These are phyloP conservation scores for Andricus grossulariae DNA, from an alignment of 1,140 invertebrate genomes.

Conservation along the genomic window DNA sequence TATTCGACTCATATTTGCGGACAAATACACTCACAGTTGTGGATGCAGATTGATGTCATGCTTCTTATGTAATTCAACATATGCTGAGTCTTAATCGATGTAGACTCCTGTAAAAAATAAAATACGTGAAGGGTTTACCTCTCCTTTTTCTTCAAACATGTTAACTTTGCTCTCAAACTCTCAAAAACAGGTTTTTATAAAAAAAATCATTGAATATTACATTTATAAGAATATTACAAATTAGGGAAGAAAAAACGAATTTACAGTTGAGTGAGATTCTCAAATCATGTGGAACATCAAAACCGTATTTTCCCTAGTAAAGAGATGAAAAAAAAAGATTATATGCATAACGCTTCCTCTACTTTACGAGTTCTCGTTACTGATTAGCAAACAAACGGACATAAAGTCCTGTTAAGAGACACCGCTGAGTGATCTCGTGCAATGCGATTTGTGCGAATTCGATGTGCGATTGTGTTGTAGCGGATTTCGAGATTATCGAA, in stretches of 20 bases:
- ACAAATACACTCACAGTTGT: slow-evolving; percentile 17
- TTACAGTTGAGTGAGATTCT: neutral
- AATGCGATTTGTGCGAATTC: neutral
- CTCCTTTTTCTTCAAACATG: neutral
- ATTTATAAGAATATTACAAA: neutral
- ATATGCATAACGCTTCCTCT: neutral
- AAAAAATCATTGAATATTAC: neutral
- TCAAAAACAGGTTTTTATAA: slow-evolving; percentile 11
- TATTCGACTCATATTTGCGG: slow-evolving; percentile 2
- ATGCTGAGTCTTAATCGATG: neutral
- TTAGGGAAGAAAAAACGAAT: neutral
- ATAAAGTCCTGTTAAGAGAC: slow-evolving; percentile 5
- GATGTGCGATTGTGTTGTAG: neutral
- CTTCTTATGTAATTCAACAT: slow-evolving; percentile 28
- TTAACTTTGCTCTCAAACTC: neutral
- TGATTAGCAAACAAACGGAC: slow-evolving; percentile 5
- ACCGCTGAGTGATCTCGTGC: slow-evolving; percentile 6
- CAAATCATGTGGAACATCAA: neutral
- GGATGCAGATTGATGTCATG: slow-evolving; percentile 17
- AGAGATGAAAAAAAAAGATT: neutral
- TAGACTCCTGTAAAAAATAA: neutral
- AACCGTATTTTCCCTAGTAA: neutral
- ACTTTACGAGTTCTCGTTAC: slow-evolving; percentile 11
- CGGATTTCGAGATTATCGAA: slow-evolving; percentile 9
- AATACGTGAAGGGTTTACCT: neutral